phyloP scores from a whole-genome alignment of 2,797 vertebrate species.

The Acrocephalus scirpaceus region DNA sequence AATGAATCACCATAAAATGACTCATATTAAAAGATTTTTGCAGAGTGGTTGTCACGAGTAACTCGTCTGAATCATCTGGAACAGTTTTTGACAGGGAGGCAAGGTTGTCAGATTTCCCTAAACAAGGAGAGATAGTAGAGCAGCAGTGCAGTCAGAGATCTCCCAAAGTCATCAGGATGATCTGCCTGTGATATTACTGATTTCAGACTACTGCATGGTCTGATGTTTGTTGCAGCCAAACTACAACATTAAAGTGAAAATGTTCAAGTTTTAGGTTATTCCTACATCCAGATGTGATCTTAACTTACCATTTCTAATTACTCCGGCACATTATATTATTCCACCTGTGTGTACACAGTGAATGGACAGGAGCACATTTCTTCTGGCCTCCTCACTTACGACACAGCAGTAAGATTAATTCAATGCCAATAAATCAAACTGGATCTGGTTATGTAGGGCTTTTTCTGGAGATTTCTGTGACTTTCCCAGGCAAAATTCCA shows the following conservation, averaged over 20 bases:
- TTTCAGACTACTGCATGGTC: neutral
- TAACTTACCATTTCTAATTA: conserved; percentile 14
- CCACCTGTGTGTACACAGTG: neutral
- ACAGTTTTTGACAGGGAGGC: neutral
- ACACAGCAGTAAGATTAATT: neutral
- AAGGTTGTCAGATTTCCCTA: neutral
- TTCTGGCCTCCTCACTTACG: neutral
- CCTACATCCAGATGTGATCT: neutral
- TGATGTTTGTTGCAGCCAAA: neutral
- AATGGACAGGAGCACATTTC: neutral
- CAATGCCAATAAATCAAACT: neutral
- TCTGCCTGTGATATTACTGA: neutral
- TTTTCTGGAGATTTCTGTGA: neutral
- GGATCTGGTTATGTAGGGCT: neutral
- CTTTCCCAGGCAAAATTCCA: neutral
- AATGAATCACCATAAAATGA: conserved; percentile 51
- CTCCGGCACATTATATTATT: neutral
- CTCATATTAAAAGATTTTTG: conserved; percentile 33
- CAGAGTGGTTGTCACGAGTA: conserved; percentile 1
- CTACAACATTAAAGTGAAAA: neutral
- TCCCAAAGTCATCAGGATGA: neutral
- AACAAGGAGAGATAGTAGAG: neutral
- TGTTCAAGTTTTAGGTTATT: neutral
- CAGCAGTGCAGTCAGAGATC: neutral
- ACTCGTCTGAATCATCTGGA: conserved; percentile 19